Conservation (phyloP, 2,113 vertebrate species). For the Tragulus kanchil region DNA sequence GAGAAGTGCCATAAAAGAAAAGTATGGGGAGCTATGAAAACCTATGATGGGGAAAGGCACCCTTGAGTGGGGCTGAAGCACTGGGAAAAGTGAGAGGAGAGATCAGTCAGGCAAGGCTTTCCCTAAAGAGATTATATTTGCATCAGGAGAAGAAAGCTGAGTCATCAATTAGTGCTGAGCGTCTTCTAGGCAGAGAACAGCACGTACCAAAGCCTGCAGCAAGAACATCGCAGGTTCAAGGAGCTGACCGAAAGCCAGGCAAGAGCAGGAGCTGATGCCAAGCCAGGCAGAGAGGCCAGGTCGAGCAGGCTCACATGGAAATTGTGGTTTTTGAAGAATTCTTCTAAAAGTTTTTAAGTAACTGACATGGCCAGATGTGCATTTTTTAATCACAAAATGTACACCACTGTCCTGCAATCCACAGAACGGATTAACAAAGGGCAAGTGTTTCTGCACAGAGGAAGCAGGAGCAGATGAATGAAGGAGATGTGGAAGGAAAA, state of each 20-base stretch:
- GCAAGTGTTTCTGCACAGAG: background rate
- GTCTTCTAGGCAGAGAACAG: background rate
- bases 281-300: background rate
- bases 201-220: background rate
- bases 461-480: background rate
- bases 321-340: background rate
- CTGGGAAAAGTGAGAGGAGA: background rate
- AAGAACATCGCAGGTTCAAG: background rate
- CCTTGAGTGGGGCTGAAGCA: background rate
- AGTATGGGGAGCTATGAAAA: background rate
- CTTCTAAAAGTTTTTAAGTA: background rate
- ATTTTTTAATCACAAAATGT: background rate
- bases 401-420: background rate
- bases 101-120: background rate
- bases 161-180: background rate
- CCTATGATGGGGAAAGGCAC: background rate
- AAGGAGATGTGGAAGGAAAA: background rate
- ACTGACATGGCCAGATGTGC: background rate
- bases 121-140: background rate
- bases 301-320: background rate
- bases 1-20: background rate
- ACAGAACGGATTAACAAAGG: background rate
- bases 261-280: background rate
- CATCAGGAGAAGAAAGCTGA: constrained; percentile 7
- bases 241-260: background rate